phyloP scores from a whole-genome alignment of 2,797 vertebrate species.

The Gymnoscopelus microlampas region DNA sequence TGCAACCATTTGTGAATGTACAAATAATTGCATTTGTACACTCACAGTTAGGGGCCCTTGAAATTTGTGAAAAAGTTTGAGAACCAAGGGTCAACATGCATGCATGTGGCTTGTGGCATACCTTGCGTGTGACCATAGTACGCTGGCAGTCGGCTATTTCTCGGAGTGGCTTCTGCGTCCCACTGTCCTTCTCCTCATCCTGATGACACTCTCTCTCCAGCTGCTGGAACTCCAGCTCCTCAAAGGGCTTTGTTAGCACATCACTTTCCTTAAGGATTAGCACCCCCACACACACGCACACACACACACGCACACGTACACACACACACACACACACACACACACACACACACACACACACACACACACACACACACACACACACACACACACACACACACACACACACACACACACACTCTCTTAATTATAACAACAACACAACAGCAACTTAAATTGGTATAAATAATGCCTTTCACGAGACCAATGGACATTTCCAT shows the following conservation, averaged over 20 bases:
- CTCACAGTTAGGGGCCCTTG: no score
- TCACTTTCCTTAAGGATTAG: slow-evolving; percentile 81
- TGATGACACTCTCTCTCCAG: slow-evolving; percentile 90
- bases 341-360: slow-evolving; percentile 1
- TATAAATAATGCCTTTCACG: no score
- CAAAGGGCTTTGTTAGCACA: slow-evolving; percentile 86
- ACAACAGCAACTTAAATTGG: no score
- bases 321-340: neutral
- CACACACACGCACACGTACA: neutral
- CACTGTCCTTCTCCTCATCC: slow-evolving; percentile 91
- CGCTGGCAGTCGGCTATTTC: slow-evolving; percentile 92
- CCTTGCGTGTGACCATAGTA: slow-evolving; percentile 90
- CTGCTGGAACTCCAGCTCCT: slow-evolving; percentile 95
- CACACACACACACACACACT: neutral
- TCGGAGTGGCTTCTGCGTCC: slow-evolving; percentile 86
- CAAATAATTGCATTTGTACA: no score
- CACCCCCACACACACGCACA: slow-evolving; percentile 8
- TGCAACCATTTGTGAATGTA: no score
- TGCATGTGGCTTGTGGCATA: slow-evolving; percentile 48
- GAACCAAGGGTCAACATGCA: slow-evolving; percentile 15
- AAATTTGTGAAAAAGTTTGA: neutral
- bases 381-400: neutral
- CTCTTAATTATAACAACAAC: no score
- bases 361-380: no score
- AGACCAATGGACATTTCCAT: no score